These are phyloP conservation scores for Drosophila emarginata DNA, from an alignment of 2,888 invertebrate species.

Conservation along the genomic window DNA sequence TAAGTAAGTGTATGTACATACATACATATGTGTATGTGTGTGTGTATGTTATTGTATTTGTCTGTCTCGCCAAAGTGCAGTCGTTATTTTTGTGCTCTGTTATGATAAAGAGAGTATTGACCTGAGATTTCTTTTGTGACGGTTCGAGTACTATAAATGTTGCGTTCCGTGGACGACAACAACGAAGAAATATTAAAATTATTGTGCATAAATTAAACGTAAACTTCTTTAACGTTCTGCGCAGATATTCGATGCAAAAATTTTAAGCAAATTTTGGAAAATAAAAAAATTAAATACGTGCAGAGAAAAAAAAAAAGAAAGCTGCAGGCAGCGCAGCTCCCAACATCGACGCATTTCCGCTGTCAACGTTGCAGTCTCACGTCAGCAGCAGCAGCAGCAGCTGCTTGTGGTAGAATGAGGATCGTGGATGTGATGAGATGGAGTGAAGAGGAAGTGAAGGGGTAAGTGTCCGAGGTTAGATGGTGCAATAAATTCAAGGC, in stretches of 20 bases:
- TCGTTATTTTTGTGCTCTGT: conserved; percentile 36
- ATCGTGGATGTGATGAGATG: conserved; percentile 10
- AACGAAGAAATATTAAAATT: conserved; percentile 40
- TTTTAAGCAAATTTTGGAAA: conserved; percentile 50
- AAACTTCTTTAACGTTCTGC: conserved; percentile 38
- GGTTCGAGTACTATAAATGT: conserved; percentile 40
- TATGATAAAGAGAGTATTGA: conserved; percentile 54
- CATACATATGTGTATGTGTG: not conserved
- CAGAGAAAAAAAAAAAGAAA: conserved; percentile 22
- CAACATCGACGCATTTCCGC: conserved; percentile 51
- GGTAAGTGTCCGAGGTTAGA: conserved; percentile 22
- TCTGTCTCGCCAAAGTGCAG: conserved; percentile 32
- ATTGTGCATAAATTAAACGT: conserved; percentile 60
- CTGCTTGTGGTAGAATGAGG: conserved; percentile 2
- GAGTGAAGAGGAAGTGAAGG: not conserved
- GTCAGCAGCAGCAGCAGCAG: conserved; percentile 16
- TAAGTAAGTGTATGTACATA: not conserved
- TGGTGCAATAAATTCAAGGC: conserved; percentile 67
- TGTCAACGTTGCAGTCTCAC: conserved; percentile 41
- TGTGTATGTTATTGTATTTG: not conserved
- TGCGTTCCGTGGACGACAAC: conserved; percentile 12
- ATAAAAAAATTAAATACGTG: conserved; percentile 13
- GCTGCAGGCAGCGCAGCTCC: conserved; percentile 9
- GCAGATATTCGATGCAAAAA: conserved; percentile 43
- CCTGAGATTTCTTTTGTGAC: conserved; percentile 58